These are phyloP conservation scores for Harlomillsia oculata DNA, from an alignment of 1,140 invertebrate genomes.

Conservation along the genomic window DNA sequence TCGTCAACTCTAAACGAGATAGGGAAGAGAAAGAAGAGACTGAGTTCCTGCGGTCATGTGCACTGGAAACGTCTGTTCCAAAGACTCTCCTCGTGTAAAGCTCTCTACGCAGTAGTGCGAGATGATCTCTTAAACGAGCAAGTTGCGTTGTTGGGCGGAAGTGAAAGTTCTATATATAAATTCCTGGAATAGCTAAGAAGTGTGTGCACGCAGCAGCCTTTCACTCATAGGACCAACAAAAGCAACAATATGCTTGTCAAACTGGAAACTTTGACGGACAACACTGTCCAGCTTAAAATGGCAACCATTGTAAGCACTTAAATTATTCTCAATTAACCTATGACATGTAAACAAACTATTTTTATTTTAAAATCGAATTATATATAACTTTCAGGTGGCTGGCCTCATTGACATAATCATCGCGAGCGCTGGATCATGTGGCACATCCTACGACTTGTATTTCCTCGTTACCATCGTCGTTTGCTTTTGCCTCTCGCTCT, in stretches of 20 bases:
- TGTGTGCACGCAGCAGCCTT: not conserved
- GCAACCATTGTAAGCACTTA: conserved; percentile 18
- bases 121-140: no score
- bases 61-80: no score
- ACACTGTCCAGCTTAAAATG: conserved; percentile 15
- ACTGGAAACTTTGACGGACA: conserved; percentile 18
- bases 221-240: no score
- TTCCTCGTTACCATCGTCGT: conserved; percentile 23
- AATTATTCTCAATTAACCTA: not conserved
- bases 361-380: not conserved
- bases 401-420: conserved; percentile 17
- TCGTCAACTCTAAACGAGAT: no score
- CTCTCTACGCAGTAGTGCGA: no score
- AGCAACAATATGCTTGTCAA: conserved; percentile 13
- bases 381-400: conserved; percentile 2
- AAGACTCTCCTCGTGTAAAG: no score
- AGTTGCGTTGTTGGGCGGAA: no score
- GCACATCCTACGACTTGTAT: conserved; percentile 9
- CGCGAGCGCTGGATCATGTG: conserved; percentile 9
- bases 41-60: no score
- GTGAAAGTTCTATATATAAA: no score
- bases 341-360: not conserved
- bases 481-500: conserved; percentile 19
- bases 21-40: no score
- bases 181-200: no score